A percentile compares a stretch with the other conserved stretches of the same genome.
These are phyloP conservation scores for Acanthopleura granulata DNA, from an alignment of 2,888 invertebrate genomes.

Conservation along the genomic window DNA sequence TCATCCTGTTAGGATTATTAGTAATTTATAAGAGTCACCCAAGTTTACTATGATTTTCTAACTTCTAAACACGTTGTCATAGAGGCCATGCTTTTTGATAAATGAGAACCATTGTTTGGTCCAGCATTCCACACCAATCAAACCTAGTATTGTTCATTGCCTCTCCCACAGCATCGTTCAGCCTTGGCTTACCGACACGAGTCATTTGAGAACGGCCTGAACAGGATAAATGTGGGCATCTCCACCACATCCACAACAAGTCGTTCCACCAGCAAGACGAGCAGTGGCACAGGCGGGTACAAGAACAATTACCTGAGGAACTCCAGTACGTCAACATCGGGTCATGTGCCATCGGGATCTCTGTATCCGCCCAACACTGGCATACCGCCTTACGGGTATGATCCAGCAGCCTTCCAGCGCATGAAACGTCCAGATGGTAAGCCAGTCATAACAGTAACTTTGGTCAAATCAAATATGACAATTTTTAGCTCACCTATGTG, in stretches of 20 bases:
- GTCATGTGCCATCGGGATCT: conserved; percentile 43
- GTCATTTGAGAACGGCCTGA: conserved; percentile 66
- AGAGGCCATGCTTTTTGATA: too few species aligned
- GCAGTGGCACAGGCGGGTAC: conserved; percentile 88
- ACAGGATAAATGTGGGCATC: conserved; percentile 80
- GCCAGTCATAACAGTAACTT: not conserved
- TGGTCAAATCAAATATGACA: too few species aligned
- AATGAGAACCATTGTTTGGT: too few species aligned
- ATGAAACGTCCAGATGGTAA: conserved; percentile 40
- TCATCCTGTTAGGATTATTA: too few species aligned
- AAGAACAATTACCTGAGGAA: conserved; percentile 71
- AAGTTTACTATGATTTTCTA: too few species aligned
- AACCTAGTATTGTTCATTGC: not conserved
- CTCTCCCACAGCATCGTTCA: conserved; percentile 72
- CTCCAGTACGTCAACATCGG: conserved; percentile 63
- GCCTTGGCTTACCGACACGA: conserved; percentile 83
- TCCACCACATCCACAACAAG: conserved; percentile 96
- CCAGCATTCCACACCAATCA: too few species aligned
- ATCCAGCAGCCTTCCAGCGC: conserved; percentile 43
- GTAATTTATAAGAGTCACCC: too few species aligned
- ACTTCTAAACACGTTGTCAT: too few species aligned
- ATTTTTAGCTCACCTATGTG: too few species aligned
- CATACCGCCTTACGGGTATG: conserved; percentile 56
- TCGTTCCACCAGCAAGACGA: conserved; percentile 88
- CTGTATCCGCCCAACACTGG: conserved; percentile 46